Evolutionary conservation across 2,797 vertebrate species (phyloP).

Genomic region (Eulemur albifrons): DNA sequence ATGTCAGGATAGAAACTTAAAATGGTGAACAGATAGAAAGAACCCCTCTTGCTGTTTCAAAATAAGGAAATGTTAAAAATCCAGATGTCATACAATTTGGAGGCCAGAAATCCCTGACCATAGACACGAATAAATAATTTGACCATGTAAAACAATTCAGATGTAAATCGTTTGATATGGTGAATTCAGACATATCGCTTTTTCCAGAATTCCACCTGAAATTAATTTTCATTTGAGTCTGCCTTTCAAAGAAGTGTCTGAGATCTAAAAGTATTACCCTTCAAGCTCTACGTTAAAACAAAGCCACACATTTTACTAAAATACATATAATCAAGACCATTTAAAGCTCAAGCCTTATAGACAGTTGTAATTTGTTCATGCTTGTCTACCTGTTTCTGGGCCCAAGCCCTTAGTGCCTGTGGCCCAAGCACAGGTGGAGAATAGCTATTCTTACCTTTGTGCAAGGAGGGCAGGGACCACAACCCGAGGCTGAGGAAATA

Average conservation of each 20-base stretch:
- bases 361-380: background rate
- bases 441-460: background rate
- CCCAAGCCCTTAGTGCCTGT: background rate
- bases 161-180: background rate
- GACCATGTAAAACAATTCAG: background rate
- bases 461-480: background rate
- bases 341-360: background rate
- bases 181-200: slow-evolving; percentile 36
- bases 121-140: slow-evolving; percentile 5
- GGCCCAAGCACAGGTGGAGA: background rate
- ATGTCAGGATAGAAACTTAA: slow-evolving; percentile 66
- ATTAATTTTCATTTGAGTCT: slow-evolving; percentile 54
- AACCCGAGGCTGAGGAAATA: background rate
- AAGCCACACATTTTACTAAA: slow-evolving; percentile 32
- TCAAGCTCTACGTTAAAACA: background rate
- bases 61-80: slow-evolving; percentile 4
- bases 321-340: background rate
- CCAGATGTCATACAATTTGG: background rate
- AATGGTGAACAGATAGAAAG: slow-evolving; percentile 55
- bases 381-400: background rate
- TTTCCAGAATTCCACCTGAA: slow-evolving; percentile 46
- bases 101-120: slow-evolving; percentile 52
- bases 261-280: background rate
- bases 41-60: slow-evolving; percentile 49
- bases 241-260: background rate